A percentile compares a stretch with the other conserved stretches of the same genome.
These are phyloP conservation scores for Phodopus roborovskii DNA, from an alignment of 2,113 vertebrate genomes.

Conservation along the genomic window DNA sequence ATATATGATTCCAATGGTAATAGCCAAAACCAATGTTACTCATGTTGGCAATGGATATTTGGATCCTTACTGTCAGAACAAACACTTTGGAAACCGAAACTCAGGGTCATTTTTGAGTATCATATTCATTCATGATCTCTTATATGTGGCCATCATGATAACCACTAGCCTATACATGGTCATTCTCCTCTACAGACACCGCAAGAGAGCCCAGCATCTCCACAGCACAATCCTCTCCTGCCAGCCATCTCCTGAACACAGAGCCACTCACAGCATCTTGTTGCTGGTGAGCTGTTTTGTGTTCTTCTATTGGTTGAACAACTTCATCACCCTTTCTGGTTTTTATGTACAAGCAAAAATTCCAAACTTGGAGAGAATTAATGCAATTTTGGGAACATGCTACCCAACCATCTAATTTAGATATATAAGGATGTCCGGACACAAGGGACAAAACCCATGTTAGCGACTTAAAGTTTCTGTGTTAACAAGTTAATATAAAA, in stretches of 20 bases:
- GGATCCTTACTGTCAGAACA: neutral
- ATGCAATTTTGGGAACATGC: neutral
- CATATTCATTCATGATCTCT: neutral
- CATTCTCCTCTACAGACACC: neutral
- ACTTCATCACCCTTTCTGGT: neutral
- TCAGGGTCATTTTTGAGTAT: rapidly evolving
- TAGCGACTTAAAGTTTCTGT: neutral
- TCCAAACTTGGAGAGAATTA: neutral
- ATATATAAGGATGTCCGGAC: neutral
- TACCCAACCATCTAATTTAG: neutral
- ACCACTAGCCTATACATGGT: slow-evolving; percentile 16
- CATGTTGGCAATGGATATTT: rapidly evolving
- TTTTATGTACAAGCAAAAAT: neutral
- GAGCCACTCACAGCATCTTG: neutral
- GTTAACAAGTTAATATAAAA: neutral
- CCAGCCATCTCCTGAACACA: neutral
- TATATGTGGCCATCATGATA: neutral
- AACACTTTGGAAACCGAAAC: rapidly evolving
- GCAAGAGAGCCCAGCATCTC: neutral
- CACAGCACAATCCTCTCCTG: neutral
- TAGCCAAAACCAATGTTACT: neutral
- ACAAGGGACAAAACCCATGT: neutral
- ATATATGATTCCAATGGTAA: rapidly evolving
- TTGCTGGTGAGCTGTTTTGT: neutral
- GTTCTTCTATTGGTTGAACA: neutral